A percentile compares a stretch with the other conserved stretches of the same genome.
These are phyloP conservation scores for Laterallus jamaicensis DNA, from an alignment of 2,113 vertebrate species.

Conservation along the genomic window DNA sequence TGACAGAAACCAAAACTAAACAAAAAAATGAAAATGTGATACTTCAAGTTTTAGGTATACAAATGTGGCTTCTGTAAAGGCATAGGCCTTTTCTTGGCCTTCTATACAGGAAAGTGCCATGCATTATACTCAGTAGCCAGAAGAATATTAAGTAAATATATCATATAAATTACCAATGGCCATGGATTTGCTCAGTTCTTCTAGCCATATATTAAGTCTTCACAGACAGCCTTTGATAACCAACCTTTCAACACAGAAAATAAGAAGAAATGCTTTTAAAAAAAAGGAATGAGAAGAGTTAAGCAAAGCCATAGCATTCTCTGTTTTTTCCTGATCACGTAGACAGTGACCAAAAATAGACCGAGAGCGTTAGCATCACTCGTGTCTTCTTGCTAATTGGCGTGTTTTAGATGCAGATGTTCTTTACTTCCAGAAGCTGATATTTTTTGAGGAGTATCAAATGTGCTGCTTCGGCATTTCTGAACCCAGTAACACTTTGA, in stretches of 20 bases:
- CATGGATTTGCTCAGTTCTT: background rate
- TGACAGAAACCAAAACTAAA: background rate
- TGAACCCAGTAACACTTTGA: constrained; percentile 73
- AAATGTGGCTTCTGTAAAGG: background rate
- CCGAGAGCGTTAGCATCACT: constrained; percentile 55
- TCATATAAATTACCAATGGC: background rate
- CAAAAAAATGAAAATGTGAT: background rate
- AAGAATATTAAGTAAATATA: background rate
- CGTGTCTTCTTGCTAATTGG: constrained; percentile 78
- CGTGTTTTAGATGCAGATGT: constrained; percentile 81
- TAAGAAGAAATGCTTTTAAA: background rate
- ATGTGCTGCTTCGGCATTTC: constrained; percentile 80
- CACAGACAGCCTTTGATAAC: background rate
- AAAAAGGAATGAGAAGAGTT: constrained; percentile 36
- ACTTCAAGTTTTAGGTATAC: background rate
- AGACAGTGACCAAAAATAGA: constrained; percentile 77
- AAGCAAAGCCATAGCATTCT: constrained; percentile 24
- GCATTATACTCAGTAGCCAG: too few relatives aligned
- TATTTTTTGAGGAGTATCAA: constrained; percentile 43
- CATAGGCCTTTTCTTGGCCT: background rate
- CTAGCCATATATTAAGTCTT: background rate
- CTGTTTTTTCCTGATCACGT: constrained; percentile 62
- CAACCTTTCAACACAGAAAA: background rate
- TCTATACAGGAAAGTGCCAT: background rate
- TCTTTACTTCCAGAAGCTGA: constrained; percentile 75